Evolutionary conservation across 2,888 invertebrate species (phyloP).

Genomic region (Lochmaea capreae): DNA sequence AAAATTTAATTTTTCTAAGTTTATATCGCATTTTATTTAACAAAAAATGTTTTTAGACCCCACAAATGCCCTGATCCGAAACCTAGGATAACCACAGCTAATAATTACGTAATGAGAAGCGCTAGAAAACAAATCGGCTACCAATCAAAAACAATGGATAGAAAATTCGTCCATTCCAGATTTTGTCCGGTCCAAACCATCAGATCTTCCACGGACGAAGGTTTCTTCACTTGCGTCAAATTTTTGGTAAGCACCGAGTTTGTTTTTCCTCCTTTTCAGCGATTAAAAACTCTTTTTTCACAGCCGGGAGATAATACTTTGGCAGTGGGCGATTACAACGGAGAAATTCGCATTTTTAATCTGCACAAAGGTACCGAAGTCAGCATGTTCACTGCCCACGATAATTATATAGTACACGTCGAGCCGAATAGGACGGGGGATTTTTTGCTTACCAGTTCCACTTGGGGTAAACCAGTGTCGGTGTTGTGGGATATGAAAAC

Average conservation of each 20-base stretch:
- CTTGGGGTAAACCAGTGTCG: constrained; percentile 87
- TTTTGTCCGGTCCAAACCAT: constrained; percentile 83
- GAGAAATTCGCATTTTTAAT: constrained; percentile 91
- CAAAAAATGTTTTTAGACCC: constrained; percentile 71
- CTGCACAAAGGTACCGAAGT: constrained; percentile 86
- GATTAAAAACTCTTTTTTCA: constrained; percentile 22
- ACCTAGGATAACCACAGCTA: constrained; percentile 73
- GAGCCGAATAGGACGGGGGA: constrained; percentile 79
- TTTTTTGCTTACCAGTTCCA: constrained; percentile 84
- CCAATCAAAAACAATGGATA: constrained; percentile 75
- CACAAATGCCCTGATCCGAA: constrained; percentile 96
- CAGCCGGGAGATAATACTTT: constrained; percentile 67
- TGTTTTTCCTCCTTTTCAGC: not conserved
- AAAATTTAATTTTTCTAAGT: no score
- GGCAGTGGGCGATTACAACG: constrained; percentile 90
- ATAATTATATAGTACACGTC: constrained; percentile 86
- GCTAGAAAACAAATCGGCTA: constrained; percentile 70
- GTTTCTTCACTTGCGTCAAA: constrained; percentile 76
- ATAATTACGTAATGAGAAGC: constrained; percentile 78
- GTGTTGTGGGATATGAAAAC: constrained; percentile 82
- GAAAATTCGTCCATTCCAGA: constrained; percentile 85
- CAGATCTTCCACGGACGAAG: constrained; percentile 76
- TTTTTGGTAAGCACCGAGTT: constrained; percentile 54
- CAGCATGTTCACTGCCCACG: constrained; percentile 82
- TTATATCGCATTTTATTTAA: no score